Conservation (phyloP, 2,888 invertebrate genomes). For the Hyles lineata region DNA sequence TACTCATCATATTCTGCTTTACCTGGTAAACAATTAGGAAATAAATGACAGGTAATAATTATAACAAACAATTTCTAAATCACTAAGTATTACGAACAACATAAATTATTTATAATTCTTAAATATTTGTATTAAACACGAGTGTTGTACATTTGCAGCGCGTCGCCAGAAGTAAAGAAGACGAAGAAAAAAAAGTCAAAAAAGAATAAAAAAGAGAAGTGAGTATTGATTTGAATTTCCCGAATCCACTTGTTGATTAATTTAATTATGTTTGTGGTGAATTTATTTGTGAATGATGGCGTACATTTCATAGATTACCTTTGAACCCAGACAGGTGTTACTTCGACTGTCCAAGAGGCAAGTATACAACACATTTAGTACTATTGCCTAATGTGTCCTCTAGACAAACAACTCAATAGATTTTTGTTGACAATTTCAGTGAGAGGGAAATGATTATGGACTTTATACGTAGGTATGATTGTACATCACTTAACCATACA, state of each 20-base stretch:
- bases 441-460: conserved; percentile 78
- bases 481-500: conserved; percentile 17
- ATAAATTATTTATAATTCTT: too few species aligned
- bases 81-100: too few species aligned
- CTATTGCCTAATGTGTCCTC: conserved; percentile 31
- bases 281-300: conserved; percentile 49
- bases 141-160: conserved; percentile 75
- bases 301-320: conserved; percentile 62
- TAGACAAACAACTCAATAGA: conserved; percentile 28
- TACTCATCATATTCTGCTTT: too few species aligned
- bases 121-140: neutral
- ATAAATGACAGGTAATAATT: too few species aligned
- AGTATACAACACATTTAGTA: conserved; percentile 55
- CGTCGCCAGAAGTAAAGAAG: conserved; percentile 89
- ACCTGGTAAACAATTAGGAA: too few species aligned
- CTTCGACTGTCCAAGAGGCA: conserved; percentile 76
- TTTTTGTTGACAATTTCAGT: conserved; percentile 65
- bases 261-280: conserved; percentile 35
- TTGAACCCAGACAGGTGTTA: conserved; percentile 76
- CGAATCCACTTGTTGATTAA: conserved; percentile 37
- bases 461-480: conserved; percentile 74
- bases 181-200: conserved; percentile 92
- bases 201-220: conserved; percentile 90
- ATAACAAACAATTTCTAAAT: too few species aligned
- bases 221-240: conserved; percentile 61